Percentiles rank a stretch among this genome's conserved stretches.
These are phyloP conservation scores for Mixornis gularis DNA, from an alignment of 2,113 vertebrate genomes.

Conservation along the genomic window DNA sequence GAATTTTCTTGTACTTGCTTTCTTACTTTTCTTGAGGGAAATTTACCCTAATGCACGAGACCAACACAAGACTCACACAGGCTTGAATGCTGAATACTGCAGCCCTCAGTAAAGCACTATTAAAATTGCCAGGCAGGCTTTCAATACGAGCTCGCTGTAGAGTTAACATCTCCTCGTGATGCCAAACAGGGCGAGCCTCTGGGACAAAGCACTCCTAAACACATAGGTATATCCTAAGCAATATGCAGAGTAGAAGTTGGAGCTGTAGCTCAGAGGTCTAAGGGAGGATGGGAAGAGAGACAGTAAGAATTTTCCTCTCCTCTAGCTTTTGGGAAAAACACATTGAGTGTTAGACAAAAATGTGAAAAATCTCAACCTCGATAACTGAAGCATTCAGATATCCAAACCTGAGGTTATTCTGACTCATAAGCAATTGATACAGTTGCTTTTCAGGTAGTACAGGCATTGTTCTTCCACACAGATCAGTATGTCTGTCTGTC, in stretches of 20 bases:
- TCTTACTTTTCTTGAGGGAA: not conserved
- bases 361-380: not conserved
- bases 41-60: not conserved
- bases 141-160: not conserved
- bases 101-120: not conserved
- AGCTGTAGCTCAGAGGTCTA: not conserved
- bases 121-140: not conserved
- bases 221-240: not conserved
- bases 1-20: not conserved
- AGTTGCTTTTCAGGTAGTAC: not conserved
- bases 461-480: not conserved
- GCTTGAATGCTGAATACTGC: not conserved
- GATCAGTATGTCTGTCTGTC: not conserved
- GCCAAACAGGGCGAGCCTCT: rapidly evolving
- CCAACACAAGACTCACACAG: not conserved
- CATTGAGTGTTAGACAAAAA: not conserved
- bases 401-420: not conserved
- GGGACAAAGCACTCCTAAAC: not conserved
- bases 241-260: not conserved
- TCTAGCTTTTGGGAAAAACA: not conserved
- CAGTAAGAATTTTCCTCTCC: not conserved
- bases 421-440: not conserved
- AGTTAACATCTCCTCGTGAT: not conserved
- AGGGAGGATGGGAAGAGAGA: not conserved
- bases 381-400: not conserved